phyloP scores from a whole-genome alignment of 2,888 invertebrate species.

The Ophioninae sp. region DNA sequence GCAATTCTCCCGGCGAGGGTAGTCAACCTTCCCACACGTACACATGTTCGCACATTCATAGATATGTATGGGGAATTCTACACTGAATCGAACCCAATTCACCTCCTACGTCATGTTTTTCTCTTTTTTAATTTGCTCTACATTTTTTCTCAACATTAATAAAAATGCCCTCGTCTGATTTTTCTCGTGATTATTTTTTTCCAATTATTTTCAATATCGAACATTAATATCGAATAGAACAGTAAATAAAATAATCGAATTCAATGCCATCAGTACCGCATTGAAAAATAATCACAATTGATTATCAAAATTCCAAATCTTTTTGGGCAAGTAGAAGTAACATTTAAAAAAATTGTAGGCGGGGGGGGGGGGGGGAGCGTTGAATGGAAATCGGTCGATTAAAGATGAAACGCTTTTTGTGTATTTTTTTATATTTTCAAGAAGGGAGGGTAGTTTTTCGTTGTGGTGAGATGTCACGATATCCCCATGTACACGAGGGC shows the following conservation, averaged over 20 bases:
- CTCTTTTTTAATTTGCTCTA: not conserved
- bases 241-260: no score
- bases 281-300: no score
- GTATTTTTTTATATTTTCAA: conserved; percentile 4
- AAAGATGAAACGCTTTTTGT: conserved; percentile 7
- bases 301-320: no score
- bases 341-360: not conserved
- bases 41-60: not conserved
- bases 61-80: not conserved
- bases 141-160: not conserved
- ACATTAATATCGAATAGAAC: no score
- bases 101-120: not conserved
- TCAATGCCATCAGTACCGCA: no score
- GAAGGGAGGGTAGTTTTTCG: conserved; percentile 54
- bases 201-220: no score
- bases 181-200: no score
- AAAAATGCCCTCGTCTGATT: no score
- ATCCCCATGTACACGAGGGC: conserved; percentile 43
- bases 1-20: conserved; percentile 69
- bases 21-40: conserved; percentile 32
- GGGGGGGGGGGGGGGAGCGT: not conserved
- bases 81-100: not conserved
- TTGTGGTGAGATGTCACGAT: conserved; percentile 45
- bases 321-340: not conserved
- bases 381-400: not conserved